Evolutionary conservation across 2,797 vertebrate species (phyloP), one percentile per base, ranked within the genome.

Genomic region (Buphagus erythrorhynchus): DNA sequence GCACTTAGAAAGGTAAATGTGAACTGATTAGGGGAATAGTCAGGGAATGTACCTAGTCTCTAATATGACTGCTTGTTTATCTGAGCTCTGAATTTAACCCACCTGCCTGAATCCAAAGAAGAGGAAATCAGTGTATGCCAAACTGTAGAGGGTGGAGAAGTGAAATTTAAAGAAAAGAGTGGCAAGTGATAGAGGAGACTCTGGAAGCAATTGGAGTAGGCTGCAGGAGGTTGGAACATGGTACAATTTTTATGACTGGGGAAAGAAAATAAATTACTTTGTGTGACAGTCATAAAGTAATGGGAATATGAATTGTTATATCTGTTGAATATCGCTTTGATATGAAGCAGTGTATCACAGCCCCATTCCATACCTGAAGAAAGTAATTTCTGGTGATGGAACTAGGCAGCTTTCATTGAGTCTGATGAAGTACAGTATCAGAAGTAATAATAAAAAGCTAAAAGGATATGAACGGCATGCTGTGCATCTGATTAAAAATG

Each of bases 401-500:
- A 92, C 65, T 82, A 88, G 95, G 86, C 92, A 95, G 79, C 35
- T 87, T 79, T 94, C 90, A 94, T 91, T 79, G 88, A 77, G 43
- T 94, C 72, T 96, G 95, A 96, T 94, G 92, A 95, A 92, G 80
- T 90, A 94, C 91, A 96, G 88, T 95, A 93, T 95, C 82, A 95
- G 88, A 94, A 96, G 88, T 97, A 94, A 95, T 91, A 96, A 86
- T 92, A 96, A 90, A 94, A 94, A 90, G 31, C 83, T 95, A 93
- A 96, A 97, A 94, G 92, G 72, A 95, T 95, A 94, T 86, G 80
- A 97, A 80, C 4, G 21, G 66, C 94, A 91, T 93, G 95, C 95
- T 95, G 96, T 96, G 94, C 95, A 96, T 96, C 95, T 95, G 87
- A 94, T 96, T 92, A 95, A 93, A 97, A 95, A 88, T 80, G 89